Base-by-base conservation (phyloP, 1,140 invertebrate genomes). In the Lepidurus packardi region DNA sequence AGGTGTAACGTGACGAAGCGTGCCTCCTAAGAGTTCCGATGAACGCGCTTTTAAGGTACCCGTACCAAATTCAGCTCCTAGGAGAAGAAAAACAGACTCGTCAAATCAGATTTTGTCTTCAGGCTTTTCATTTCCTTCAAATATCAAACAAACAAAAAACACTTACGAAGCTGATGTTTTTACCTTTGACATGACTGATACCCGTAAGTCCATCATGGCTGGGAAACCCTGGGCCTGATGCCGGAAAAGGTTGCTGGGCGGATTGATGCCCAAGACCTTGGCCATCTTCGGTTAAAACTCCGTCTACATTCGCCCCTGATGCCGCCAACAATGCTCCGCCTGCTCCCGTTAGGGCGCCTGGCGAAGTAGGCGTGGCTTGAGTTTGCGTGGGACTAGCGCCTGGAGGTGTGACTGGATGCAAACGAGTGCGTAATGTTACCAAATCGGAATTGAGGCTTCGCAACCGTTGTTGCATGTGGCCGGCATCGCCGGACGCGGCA, bases 401-500 rank as follows among this genome's bases (percentile, higher is more conserved):
- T n/a, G 53, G 53, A 65, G 53, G 45, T 77, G 76, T 80, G 74
- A 81, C 82, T 73, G 82, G 81, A 43, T 84, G 83, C 73, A 96
- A 88, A 77, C 93, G 89, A 86, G 94, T 95, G 79, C 94, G 89
- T 82, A 96, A 88, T 74, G 94, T 95, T 82, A 95, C 92, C 86
- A 96, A 86, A 87, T 95, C 94, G 73, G 93, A 94, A 86, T 93
- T 94, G 79, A 96, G 88, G 85, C 92, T 94, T 81, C 93, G 92
- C 80, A 96, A 88, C 78, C 93, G 89, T 83, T 95, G 93, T 86
- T 96, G 93, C 81, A 95, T 87, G 84, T 95, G 93, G 81, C 94
- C 94, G 73, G 94, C 94, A 88, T 96, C 94, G 87, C 94, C 95
- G 81, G 93, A 94, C 65, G 93, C 95, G 80, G 93, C 93, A 92